Base-by-base conservation (phyloP, 2,113 vertebrate genomes). In the Terrapene triunguis region DNA sequence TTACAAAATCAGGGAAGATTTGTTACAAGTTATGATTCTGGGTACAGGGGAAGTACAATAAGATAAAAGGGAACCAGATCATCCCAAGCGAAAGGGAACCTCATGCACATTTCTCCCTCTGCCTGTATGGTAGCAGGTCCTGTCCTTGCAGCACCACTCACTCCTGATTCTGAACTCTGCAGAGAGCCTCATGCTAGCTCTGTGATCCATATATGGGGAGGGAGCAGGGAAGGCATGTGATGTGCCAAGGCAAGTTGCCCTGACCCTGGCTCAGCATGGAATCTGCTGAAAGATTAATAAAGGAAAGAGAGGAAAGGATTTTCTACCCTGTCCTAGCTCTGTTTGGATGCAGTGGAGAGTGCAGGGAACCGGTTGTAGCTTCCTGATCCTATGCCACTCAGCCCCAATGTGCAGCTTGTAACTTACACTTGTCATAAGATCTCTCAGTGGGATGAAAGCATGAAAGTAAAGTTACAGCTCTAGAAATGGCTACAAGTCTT, bases 351-450 rank as follows among this genome's bases (percentile, higher is more conserved):
- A 82, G 92, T 2, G 47, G 57, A 93, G 57, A 51, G 72, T 84
- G 78, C 87, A 89, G 79, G 92, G 93, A 95, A 87, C 87, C 87
- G 24, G 88, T 96, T 93, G 88, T 47, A 94, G 76, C 89, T 94
- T 92, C 80, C 59, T 80, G 74, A 32, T 48, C 90, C 82, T 85
- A 59, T 82, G 84, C 90, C 80, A 47, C 47, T 17, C 22, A 4
- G 72, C 62, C 83, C 74, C 74, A 7, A 12, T 0, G 2, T 6
- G 82, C 80, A 91, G 72, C 87, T 93, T 89, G 62, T 82, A n/a
- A 85, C 54, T 42, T 29, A 32, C 2, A n/a, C 86, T 85, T 50
- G 72, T 5, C 50, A 83, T 93, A 80, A 88, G 80, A 57, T 38
- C 47, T 22, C 59, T 89, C 22, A 35, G 2, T 24, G 85, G 84